Percentiles rank a stretch among this genome's conserved stretches.
These are phyloP conservation scores for Scaptomyza flava DNA, from an alignment of 2,888 invertebrate genomes.

Conservation along the genomic window DNA sequence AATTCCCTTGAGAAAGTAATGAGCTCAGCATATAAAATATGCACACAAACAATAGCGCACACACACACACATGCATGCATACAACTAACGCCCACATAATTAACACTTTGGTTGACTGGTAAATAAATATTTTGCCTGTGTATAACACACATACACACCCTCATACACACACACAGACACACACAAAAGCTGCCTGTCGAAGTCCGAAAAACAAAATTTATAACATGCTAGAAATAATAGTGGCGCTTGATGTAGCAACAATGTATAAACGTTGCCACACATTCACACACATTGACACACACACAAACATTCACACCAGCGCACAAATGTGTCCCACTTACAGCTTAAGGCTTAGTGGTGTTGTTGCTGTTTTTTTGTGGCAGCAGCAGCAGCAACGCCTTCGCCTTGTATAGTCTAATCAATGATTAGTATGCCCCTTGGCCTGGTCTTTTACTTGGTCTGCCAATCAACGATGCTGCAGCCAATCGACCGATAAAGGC, in stretches of 20 bases:
- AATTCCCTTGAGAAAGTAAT: constrained; percentile 56
- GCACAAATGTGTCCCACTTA: constrained; percentile 38
- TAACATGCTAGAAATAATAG: constrained; percentile 70
- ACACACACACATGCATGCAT: constrained; percentile 10
- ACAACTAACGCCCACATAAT: constrained; percentile 59
- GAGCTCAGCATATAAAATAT: constrained; percentile 65
- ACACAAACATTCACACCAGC: constrained; percentile 3
- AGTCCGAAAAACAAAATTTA: constrained; percentile 59
- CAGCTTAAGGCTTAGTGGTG: constrained; percentile 10
- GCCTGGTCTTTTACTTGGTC: constrained; percentile 40
- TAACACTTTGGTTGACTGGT: constrained; percentile 70
- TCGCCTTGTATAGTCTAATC: constrained; percentile 61
- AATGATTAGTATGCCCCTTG: constrained; percentile 65
- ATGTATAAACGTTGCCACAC: constrained; percentile 36
- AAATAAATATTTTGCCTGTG: constrained; percentile 73
- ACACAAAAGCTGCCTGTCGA: constrained; percentile 25
- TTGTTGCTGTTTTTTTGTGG: constrained; percentile 20
- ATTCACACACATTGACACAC: constrained; percentile 7
- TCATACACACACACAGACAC: background rate
- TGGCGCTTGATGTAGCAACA: constrained; percentile 49
- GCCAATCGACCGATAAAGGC: constrained; percentile 15
- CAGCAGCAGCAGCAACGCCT: constrained; percentile 41
- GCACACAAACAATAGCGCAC: constrained; percentile 10
- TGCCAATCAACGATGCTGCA: constrained; percentile 59
- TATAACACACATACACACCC: constrained; percentile 18